These are phyloP conservation scores for Paracentrotus lividus DNA, from an alignment of 53 echinoderm and acorn worm species.

Conservation along the genomic window DNA sequence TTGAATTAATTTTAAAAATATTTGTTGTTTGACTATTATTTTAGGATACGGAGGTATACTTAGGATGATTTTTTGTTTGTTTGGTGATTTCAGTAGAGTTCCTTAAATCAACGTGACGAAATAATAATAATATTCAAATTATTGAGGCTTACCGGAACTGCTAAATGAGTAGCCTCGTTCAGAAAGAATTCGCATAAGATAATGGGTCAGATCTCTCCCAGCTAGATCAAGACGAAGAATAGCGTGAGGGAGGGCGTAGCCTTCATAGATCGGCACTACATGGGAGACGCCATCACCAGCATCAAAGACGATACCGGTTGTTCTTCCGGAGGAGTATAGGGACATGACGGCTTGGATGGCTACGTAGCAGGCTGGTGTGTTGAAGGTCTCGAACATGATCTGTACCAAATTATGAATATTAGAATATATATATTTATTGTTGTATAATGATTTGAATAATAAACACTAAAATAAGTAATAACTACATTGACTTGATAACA, in stretches of 20 bases:
- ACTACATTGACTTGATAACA: too few species aligned
- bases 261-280: slow-evolving; percentile 92
- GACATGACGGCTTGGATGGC: slow-evolving; percentile 91
- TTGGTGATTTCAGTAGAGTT: too few species aligned
- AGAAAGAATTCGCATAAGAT: slow-evolving; percentile 75
- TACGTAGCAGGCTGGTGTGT: slow-evolving; percentile 93
- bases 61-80: too few species aligned
- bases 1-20: too few species aligned
- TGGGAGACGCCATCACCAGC: slow-evolving; percentile 97
- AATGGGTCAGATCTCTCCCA: slow-evolving; percentile 76
- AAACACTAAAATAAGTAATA: too few species aligned
- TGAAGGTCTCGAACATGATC: slow-evolving; percentile 98
- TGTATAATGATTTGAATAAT: too few species aligned
- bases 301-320: slow-evolving; percentile 95
- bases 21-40: too few species aligned
- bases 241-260: slow-evolving; percentile 82
- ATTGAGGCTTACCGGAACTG: slow-evolving; percentile 75
- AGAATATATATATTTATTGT: too few species aligned
- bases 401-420: too few species aligned
- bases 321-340: slow-evolving; percentile 94
- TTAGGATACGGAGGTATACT: too few species aligned
- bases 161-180: slow-evolving; percentile 74
- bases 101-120: too few species aligned
- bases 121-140: too few species aligned
- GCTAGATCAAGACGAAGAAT: slow-evolving; percentile 79